Percentiles rank a stretch among this genome's conserved stretches.
These are phyloP conservation scores for Hirtodrosophila alboralis DNA, from an alignment of 2,888 invertebrate species.

Conservation along the genomic window DNA sequence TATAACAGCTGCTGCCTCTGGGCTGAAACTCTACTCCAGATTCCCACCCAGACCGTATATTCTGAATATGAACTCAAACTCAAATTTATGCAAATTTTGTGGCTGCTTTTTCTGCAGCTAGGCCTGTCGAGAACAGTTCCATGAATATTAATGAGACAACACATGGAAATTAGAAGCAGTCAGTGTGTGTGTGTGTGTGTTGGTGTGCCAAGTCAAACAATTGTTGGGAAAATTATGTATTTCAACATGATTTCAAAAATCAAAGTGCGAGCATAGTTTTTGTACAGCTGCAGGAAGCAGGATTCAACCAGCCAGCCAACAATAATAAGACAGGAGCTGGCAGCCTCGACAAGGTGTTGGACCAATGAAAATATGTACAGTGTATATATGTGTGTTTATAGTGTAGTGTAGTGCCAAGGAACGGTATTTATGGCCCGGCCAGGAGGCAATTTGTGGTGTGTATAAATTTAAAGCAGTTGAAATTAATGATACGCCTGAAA, in stretches of 20 bases:
- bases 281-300: conserved; percentile 18
- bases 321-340: conserved; percentile 49
- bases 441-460: conserved; percentile 57
- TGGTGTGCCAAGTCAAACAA: conserved; percentile 44
- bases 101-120: conserved; percentile 54
- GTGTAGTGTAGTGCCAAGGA: neutral
- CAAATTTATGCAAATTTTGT: conserved; percentile 63
- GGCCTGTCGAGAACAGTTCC: conserved; percentile 50
- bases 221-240: conserved; percentile 53
- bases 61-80: conserved; percentile 33
- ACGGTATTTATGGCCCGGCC: conserved; percentile 40
- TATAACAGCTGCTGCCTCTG: conserved; percentile 26
- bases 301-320: conserved; percentile 19
- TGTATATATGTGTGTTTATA: conserved; percentile 1
- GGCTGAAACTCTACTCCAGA: neutral
- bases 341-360: conserved; percentile 55
- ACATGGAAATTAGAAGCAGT: conserved; percentile 68
- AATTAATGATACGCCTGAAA: conserved; percentile 64
- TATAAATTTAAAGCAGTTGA: conserved; percentile 67
- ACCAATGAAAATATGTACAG: conserved; percentile 56
- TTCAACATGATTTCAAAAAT: conserved; percentile 62
- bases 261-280: conserved; percentile 54
- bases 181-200: conserved; percentile 13
- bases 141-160: conserved; percentile 74
- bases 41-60: conserved; percentile 9